Conservation (phyloP, 1,140 invertebrate species). For the Apis laboriosa region DNA sequence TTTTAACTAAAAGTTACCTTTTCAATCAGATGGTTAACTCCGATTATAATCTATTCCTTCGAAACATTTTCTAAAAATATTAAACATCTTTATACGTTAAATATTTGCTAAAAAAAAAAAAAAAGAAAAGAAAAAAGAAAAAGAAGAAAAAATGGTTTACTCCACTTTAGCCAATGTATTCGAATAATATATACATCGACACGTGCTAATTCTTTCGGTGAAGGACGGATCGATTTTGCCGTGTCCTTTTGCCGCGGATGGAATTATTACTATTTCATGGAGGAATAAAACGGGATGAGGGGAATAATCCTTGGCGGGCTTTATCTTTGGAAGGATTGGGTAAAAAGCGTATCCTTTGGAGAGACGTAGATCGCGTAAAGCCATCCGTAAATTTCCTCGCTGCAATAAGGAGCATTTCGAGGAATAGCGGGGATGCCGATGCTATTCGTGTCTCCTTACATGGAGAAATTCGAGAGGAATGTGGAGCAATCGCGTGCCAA, state of each 20-base stretch:
- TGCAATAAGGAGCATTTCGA: slow-evolving; percentile 31
- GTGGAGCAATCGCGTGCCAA: slow-evolving; percentile 34
- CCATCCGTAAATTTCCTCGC: slow-evolving; percentile 7
- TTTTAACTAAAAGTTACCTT: no score
- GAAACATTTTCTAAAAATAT: no score
- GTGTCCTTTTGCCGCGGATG: neutral
- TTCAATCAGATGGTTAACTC: no score
- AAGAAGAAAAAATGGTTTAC: neutral
- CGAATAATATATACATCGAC: neutral
- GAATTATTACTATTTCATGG: no score
- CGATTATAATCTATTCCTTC: no score
- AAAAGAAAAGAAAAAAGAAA: no score
- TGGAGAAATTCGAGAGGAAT: slow-evolving; percentile 34
- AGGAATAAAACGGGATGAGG: no score
- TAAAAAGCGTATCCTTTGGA: no score
- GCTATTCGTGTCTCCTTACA: slow-evolving; percentile 25
- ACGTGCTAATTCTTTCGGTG: neutral
- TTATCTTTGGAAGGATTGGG: neutral
- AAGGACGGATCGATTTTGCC: neutral
- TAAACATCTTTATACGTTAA: no score
- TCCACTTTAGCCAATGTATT: neutral
- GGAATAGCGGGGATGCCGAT: slow-evolving; percentile 27
- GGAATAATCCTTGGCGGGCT: neutral
- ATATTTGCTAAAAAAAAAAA: no score
- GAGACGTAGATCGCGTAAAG: no score